Evolutionary conservation across 2,797 vertebrate genomes (phyloP).

Genomic region (Liparis tanakae): DNA sequence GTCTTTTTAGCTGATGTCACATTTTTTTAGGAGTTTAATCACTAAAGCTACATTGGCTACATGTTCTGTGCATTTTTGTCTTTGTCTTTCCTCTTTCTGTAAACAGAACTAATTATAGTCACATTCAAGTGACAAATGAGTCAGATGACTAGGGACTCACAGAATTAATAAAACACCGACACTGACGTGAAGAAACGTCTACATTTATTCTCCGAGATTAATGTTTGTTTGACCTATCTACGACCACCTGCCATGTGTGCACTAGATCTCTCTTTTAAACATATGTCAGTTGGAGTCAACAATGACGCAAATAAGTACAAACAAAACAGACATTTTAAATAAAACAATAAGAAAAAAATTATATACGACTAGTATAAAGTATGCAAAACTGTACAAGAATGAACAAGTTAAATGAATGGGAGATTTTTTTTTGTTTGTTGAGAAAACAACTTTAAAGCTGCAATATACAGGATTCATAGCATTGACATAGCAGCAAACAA

Average conservation of each 20-base stretch:
- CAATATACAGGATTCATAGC: no score
- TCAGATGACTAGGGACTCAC: background rate
- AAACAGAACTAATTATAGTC: background rate
- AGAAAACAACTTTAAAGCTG: background rate
- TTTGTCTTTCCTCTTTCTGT: constrained; percentile 10
- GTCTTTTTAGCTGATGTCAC: background rate
- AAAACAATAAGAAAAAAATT: background rate
- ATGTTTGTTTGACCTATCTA: background rate
- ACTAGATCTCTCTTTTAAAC: background rate
- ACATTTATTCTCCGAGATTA: background rate
- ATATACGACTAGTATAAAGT: background rate
- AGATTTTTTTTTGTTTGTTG: no score
- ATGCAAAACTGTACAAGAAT: background rate
- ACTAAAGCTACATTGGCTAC: background rate
- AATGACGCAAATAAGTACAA: background rate
- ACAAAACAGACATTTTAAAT: background rate
- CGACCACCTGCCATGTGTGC: background rate
- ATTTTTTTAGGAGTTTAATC: background rate
- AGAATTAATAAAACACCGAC: background rate
- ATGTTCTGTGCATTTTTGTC: background rate
- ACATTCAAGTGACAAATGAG: background rate
- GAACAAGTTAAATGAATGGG: background rate
- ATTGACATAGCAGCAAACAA: no score
- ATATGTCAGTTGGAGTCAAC: background rate
- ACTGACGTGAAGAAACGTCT: background rate